Conservation (phyloP, 2,888 invertebrate genomes). For the Xestia ashworthii region DNA sequence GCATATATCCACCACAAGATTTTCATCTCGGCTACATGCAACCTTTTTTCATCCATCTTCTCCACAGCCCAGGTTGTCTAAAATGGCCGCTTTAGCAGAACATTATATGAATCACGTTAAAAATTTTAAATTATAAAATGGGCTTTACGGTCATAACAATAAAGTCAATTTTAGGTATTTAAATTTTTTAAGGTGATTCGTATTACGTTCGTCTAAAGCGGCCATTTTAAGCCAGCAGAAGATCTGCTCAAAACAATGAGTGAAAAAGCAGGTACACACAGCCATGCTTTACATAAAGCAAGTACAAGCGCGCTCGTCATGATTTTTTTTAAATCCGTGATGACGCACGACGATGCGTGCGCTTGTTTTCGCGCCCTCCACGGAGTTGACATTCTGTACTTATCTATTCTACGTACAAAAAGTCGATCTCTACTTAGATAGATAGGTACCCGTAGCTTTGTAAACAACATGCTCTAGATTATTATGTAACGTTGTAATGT, state of each 20-base stretch:
- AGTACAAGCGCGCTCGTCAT: not conserved
- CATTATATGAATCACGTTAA: too few relatives aligned
- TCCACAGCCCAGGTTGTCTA: not conserved
- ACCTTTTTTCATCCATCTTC: too few relatives aligned
- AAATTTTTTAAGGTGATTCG: too few relatives aligned
- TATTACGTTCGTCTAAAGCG: too few relatives aligned
- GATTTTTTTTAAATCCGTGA: not conserved
- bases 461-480: constrained; percentile 51
- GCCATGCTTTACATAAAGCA: not conserved
- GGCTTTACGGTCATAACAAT: too few relatives aligned
- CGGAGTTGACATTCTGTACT: not conserved
- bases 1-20: too few relatives aligned
- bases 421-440: constrained; percentile 33
- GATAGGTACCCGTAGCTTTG: constrained; percentile 34
- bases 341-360: not conserved
- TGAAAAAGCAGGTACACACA: not conserved
- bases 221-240: too few relatives aligned
- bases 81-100: too few relatives aligned
- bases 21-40: too few relatives aligned
- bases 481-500: constrained; percentile 47
- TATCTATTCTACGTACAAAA: not conserved
- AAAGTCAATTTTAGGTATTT: too few relatives aligned
- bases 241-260: not conserved
- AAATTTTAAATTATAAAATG: too few relatives aligned
- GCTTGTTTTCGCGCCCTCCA: not conserved